Percentiles rank a stretch among this genome's conserved stretches.
phyloP scores from a whole-genome alignment of 1,140 invertebrate species.

The Eriocheir sinensis region DNA sequence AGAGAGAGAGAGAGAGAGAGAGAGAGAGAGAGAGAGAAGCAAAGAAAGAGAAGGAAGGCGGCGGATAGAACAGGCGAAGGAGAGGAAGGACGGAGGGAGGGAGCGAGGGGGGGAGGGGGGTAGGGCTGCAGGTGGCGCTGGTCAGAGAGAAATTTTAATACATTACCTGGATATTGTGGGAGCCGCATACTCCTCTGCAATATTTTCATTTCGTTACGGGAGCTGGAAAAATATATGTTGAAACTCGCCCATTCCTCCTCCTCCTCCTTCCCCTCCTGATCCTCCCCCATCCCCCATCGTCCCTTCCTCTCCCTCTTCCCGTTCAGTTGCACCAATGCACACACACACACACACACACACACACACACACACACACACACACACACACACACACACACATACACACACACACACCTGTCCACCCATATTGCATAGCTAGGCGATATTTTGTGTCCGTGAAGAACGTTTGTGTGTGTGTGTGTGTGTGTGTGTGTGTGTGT shows the following conservation, averaged over 20 bases:
- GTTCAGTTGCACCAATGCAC: not conserved
- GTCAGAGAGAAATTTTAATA: slow-evolving; percentile 54
- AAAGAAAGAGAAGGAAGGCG: too few species aligned
- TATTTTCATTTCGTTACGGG: slow-evolving; percentile 56
- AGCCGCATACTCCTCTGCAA: slow-evolving; percentile 48
- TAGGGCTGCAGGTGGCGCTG: slow-evolving; percentile 28
- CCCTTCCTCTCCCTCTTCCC: not conserved
- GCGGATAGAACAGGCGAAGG: too few species aligned
- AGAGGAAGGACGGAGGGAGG: not conserved
- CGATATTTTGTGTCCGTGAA: slow-evolving; percentile 5
- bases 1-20: too few species aligned
- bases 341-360: slow-evolving; percentile 51
- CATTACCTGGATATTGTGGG: slow-evolving; percentile 63
- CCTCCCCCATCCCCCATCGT: not conserved
- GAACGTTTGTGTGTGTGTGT: not conserved
- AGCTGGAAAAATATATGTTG: slow-evolving; percentile 29
- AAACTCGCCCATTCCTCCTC: slow-evolving; percentile 14
- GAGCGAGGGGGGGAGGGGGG: not conserved
- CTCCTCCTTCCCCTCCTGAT: not conserved
- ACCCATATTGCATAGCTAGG: not conserved
- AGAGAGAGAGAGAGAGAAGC: too few species aligned
- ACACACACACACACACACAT: slow-evolving; percentile 44
- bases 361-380: slow-evolving; percentile 38
- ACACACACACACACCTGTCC: not conserved
- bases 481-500: too few species aligned